Evolutionary conservation across 2,113 vertebrate genomes (phyloP), one percentile per base, ranked within the genome.

Genomic region (Xiphophorus maculatus): DNA sequence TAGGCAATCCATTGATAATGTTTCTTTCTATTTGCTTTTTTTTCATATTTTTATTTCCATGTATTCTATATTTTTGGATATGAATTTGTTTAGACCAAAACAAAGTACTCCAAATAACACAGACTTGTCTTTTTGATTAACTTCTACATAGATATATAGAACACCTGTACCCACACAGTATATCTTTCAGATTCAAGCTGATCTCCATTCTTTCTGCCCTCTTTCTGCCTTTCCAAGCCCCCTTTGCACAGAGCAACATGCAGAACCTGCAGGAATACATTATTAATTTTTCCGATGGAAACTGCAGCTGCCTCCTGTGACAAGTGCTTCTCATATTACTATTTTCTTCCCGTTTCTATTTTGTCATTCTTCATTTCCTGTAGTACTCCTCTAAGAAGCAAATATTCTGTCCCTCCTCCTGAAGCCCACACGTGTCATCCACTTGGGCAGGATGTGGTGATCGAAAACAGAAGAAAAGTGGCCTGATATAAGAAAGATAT

Each of bases 321-420:
- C 90, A 93, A 93, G 85, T 80, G 80, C 85, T 85, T 54, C 71
- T 87, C 77, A 74, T 70, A 69, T 82, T 78, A 14, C n/a, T 0
- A 75, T 72, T 80, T 71, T 83, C 30, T 51, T 13, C 9, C 11
- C 1, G 35, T 75, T 79, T 83, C 75, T 83, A 73, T 76, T 28
- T 89, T 90, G 90, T 84, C 81, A 73, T 88, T 92, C 93, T 91
- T 91, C 81, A 90, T 93, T 93, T 93, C 83, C 90, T 91, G 83
- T 81, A 74, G 74, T 69, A 86, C 91, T 93, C 35, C 35, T 90
- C 89, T 93, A 91, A 91, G 91, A 92, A 89, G 84, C 75, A 76
- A 76, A 82, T 37, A 66, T 74, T 71, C 63, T 0, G 73, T 54
- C 76, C 1, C 69, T 62, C 58, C 81, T 70, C 68, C 66, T 42